Evolutionary conservation across 2,888 invertebrate genomes (phyloP).

Genomic region (Phania funesta): DNA sequence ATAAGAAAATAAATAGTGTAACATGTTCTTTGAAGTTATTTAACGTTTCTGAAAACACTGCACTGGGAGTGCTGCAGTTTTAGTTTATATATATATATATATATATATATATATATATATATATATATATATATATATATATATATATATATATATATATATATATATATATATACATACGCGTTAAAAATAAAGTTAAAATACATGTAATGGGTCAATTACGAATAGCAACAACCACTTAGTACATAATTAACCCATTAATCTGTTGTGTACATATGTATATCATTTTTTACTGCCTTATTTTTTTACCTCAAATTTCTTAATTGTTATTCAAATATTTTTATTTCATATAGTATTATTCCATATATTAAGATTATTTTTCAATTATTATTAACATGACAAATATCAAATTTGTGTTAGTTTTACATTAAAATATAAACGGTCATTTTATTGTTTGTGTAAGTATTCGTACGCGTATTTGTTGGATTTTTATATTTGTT

Average conservation of each 20-base stretch:
- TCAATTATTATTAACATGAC: constrained; percentile 61
- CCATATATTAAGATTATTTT: constrained; percentile 37
- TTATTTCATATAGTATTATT: constrained; percentile 32
- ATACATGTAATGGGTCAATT: no score
- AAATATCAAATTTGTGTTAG: constrained; percentile 62
- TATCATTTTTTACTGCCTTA: not conserved
- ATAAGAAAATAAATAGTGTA: no score
- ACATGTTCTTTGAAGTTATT: no score
- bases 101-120: no score
- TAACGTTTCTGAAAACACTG: no score
- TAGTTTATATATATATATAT: no score
- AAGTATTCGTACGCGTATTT: constrained; percentile 6
- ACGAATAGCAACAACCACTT: no score
- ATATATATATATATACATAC: not conserved
- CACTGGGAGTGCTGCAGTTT: no score
- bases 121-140: not conserved
- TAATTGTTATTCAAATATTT: constrained; percentile 31
- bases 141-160: not conserved
- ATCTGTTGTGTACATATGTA: constrained; percentile 6
- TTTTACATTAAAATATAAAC: constrained; percentile 32
- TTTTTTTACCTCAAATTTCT: constrained; percentile 23
- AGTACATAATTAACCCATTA: no score
- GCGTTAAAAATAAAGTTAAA: constrained; percentile 7
- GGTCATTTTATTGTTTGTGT: not conserved
- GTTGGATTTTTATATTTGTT: constrained; percentile 6